A percentile compares a stretch with the other conserved stretches of the same genome.
phyloP scores from a whole-genome alignment of 2,888 invertebrate species.

The Nemoura dubitans region DNA sequence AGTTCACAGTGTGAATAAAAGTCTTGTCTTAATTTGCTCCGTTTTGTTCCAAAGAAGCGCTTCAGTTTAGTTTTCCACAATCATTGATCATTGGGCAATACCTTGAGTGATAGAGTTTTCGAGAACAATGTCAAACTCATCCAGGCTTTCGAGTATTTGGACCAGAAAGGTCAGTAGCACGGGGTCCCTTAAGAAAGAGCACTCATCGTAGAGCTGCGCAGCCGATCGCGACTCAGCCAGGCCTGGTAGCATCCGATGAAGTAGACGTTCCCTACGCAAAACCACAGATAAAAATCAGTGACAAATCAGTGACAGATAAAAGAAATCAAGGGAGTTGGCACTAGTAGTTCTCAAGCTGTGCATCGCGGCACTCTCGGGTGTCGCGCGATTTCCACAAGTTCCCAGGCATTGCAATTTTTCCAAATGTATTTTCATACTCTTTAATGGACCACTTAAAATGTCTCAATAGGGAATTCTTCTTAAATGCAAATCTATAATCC shows the following conservation, averaged over 20 bases:
- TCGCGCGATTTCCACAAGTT: no score
- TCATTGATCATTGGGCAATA: slow-evolving; percentile 56
- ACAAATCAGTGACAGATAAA: slow-evolving; percentile 35
- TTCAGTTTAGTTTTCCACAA: not conserved
- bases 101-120: slow-evolving; percentile 85
- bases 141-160: slow-evolving; percentile 89
- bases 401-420: no score
- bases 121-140: slow-evolving; percentile 86
- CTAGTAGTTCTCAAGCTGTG: no score
- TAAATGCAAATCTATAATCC: no score
- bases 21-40: not conserved
- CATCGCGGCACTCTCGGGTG: no score
- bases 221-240: slow-evolving; percentile 91
- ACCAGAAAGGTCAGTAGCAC: slow-evolving; percentile 86
- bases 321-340: no score
- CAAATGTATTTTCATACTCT: no score
- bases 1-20: not conserved
- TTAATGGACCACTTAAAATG: no score
- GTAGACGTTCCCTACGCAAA: slow-evolving; percentile 74
- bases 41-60: not conserved
- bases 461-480: no score
- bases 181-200: slow-evolving; percentile 90
- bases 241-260: slow-evolving; percentile 91
- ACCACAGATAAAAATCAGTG: slow-evolving; percentile 17
- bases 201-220: slow-evolving; percentile 93